A percentile compares a stretch with the other conserved stretches of the same genome.
Evolutionary conservation across 1,140 invertebrate species (phyloP).

Genomic region (Neodiprion lecontei): DNA sequence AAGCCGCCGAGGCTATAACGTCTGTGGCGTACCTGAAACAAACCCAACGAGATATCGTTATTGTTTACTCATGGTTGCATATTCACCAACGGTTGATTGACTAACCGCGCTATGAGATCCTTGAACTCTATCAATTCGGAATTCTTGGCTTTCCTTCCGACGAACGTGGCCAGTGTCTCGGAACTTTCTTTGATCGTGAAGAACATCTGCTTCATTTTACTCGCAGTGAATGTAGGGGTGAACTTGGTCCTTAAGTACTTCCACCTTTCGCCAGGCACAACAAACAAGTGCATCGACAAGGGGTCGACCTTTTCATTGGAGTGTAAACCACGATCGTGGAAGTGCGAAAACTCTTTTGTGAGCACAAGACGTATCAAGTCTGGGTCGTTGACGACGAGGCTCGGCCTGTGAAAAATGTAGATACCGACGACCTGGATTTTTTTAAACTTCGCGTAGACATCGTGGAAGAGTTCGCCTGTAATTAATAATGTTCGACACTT

Average conservation of each 20-base stretch:
- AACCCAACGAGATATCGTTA: conserved; percentile 40
- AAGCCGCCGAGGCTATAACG: conserved; percentile 65
- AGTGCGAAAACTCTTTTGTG: conserved; percentile 60
- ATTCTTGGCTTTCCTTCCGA: conserved; percentile 33
- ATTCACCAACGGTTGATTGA: conserved; percentile 16
- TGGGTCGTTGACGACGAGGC: conserved; percentile 58
- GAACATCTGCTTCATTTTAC: conserved; percentile 67
- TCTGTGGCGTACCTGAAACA: conserved; percentile 64
- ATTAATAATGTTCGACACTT: neutral
- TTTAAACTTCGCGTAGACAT: conserved; percentile 29
- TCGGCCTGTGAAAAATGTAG: conserved; percentile 60
- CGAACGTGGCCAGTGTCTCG: conserved; percentile 43
- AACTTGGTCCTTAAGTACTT: conserved; percentile 60
- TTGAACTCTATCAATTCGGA: conserved; percentile 45
- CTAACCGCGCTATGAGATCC: conserved; percentile 59
- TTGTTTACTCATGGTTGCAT: conserved; percentile 22
- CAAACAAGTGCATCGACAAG: conserved; percentile 63
- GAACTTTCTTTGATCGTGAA: conserved; percentile 55
- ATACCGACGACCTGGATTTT: conserved; percentile 45
- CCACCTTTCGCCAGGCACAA: conserved; percentile 59
- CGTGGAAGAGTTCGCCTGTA: conserved; percentile 30
- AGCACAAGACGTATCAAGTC: conserved; percentile 59
- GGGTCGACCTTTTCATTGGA: conserved; percentile 61
- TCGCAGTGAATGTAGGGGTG: conserved; percentile 65
- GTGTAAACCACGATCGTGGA: conserved; percentile 57